Evolutionary conservation across 2,888 invertebrate genomes (phyloP), one percentile per base, ranked within the genome.

Genomic region (Sipha maydis): DNA sequence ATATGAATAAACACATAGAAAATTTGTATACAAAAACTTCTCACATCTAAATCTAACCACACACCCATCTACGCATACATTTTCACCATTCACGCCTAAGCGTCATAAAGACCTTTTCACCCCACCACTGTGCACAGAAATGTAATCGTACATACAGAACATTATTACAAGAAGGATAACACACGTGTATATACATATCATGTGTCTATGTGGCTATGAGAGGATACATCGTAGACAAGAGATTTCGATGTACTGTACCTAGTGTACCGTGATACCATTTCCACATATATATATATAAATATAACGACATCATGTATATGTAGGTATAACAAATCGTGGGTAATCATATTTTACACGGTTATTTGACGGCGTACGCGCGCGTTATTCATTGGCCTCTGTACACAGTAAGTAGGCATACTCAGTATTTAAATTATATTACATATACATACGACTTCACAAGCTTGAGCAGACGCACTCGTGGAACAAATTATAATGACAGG

Each of bases 331-430:
- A 83, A 83, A 83, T 75, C 83, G 83, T 73, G 34, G 83, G n/a
- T 75, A 83, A 83, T 83, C 56, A 56, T 83, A 56, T 83, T 83
- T 75, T 83, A 83, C 83, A 83, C 83, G 83, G 83, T 38, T 83
- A 75, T 83, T 75, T 56, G 83, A 75, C 73, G 82, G 69, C 71
- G 14, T 69, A 34, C 34, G 34, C 25, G 34, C 28, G n/a, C 41
- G 73, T 31, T 54, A 34, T 73, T 31, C 54, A 54, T 28, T 25
- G 31, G 48, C 31, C 83, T 82, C 80, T 61, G 41, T n/a, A 38
- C 41, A 34, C 61, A 9, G 61, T 25, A 61, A 4, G 11, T 31
- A 71, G 8, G 61, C 19, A 34, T 28, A 80, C 9, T 31, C 17
- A 5, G 54, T 83, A 71, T 71, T 41, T 80, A 80, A 80, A 80